phyloP scores from a whole-genome alignment of 2,797 vertebrate genomes.

The Myotis daubentonii region DNA sequence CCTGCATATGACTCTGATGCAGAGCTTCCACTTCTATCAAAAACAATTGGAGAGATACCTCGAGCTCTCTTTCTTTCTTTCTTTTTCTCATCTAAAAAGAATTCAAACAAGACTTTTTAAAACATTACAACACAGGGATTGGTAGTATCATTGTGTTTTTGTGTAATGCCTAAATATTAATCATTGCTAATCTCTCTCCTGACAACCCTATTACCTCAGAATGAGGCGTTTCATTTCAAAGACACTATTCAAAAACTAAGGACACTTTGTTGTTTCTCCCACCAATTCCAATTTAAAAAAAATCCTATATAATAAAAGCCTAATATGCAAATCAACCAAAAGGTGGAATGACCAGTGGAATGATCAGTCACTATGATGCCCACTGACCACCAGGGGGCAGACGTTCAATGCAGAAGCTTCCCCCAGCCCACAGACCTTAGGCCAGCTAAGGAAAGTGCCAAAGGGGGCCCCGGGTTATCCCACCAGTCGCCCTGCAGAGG shows the following conservation, averaged over 20 bases:
- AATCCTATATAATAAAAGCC: too few species aligned
- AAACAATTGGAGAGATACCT: constrained; percentile 93
- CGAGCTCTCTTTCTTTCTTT: constrained; percentile 92
- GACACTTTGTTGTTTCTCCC: not conserved
- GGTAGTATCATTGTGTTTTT: not conserved
- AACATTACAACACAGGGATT: constrained; percentile 23
- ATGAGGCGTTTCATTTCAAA: constrained; percentile 4
- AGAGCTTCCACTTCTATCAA: constrained; percentile 95
- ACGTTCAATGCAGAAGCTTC: too few species aligned
- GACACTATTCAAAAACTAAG: not conserved
- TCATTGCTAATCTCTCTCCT: not conserved
- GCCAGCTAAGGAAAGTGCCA: too few species aligned
- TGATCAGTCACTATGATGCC: too few species aligned
- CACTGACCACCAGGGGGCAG: too few species aligned
- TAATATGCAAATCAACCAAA: too few species aligned
- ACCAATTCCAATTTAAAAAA: constrained; percentile 6
- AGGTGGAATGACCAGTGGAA: too few species aligned
- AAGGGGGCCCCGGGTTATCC: too few species aligned
- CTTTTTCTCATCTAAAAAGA: constrained; percentile 91
- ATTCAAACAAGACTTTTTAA: constrained; percentile 48
- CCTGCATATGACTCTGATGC: constrained; percentile 93
- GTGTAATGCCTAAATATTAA: not conserved
- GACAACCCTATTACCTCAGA: not conserved
- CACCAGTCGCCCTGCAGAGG: too few species aligned
- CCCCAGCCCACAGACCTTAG: not conserved